A percentile compares a stretch with the other conserved stretches of the same genome.
Evolutionary conservation across 53 echinoderm and acorn worm species (phyloP).

Genomic region (Luidia sarsii): DNA sequence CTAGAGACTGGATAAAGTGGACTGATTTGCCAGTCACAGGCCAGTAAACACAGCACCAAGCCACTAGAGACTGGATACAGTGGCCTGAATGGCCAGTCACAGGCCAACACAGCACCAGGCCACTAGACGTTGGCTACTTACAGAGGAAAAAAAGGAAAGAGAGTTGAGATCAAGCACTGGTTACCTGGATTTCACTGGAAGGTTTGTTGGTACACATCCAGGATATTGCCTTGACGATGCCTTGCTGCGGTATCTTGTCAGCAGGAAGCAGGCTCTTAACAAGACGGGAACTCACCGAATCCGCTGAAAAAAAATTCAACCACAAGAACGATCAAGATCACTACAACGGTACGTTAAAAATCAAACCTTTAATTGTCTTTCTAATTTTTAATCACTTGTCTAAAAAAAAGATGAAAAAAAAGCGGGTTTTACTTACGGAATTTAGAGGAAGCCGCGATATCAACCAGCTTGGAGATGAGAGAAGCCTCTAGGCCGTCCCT

Average conservation of each 20-base stretch:
- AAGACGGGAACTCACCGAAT: conserved; percentile 64
- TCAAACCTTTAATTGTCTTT: no score
- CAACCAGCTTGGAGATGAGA: conserved; percentile 55
- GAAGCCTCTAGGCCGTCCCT: conserved; percentile 50
- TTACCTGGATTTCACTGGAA: conserved; percentile 82
- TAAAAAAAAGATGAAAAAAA: neutral
- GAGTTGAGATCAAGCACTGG: no score
- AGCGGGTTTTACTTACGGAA: conserved; percentile 65
- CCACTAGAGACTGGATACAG: no score
- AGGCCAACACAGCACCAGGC: no score
- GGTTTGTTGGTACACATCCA: conserved; percentile 93
- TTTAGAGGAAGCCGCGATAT: conserved; percentile 71
- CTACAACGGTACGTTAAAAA: no score
- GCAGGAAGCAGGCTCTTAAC: conserved; percentile 77
- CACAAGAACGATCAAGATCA: no score
- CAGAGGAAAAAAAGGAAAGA: neutral
- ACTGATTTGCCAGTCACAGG: no score
- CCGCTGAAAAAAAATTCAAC: conserved; percentile 53
- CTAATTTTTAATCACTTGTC: neutral
- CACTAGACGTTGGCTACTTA: no score
- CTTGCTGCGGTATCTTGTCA: conserved; percentile 65
- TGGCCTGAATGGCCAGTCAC: no score
- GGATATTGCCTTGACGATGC: conserved; percentile 66
- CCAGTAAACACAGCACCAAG: no score
- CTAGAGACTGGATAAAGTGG: no score